Evolutionary conservation across 2,113 vertebrate genomes (phyloP).

Genomic region (Brachypteracias leptosomus): DNA sequence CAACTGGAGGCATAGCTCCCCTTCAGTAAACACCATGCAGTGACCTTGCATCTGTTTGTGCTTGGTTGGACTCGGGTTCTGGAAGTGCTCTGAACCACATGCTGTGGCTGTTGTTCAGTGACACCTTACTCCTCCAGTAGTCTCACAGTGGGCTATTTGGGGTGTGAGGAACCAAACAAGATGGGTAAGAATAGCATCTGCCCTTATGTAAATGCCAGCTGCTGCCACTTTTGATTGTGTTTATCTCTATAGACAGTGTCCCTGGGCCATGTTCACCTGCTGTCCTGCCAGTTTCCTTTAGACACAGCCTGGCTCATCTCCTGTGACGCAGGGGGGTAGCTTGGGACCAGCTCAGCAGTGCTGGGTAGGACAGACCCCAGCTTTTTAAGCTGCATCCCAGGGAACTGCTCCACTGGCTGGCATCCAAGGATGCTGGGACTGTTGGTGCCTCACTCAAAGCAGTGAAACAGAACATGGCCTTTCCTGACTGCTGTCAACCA

Average conservation of each 20-base stretch:
- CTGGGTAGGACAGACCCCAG: not conserved
- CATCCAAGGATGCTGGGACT: not conserved
- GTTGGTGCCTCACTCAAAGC: not conserved
- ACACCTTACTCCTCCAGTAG: constrained; percentile 36
- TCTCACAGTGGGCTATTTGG: constrained; percentile 33
- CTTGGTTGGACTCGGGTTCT: not conserved
- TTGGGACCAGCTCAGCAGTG: not conserved
- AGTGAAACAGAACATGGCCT: not conserved
- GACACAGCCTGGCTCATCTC: not conserved
- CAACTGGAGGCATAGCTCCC: not conserved
- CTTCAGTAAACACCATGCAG: not conserved
- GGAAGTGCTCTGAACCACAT: not conserved
- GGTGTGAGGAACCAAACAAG: constrained; percentile 35
- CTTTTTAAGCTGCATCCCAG: not conserved
- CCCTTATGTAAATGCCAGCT: constrained; percentile 50
- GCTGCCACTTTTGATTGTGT: constrained; percentile 34
- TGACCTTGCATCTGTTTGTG: constrained; percentile 26
- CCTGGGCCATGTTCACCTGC: not conserved
- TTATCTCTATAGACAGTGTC: constrained; percentile 5
- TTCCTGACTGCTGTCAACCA: not conserved
- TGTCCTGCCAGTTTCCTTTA: not conserved
- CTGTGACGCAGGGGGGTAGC: not conserved
- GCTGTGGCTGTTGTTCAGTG: constrained; percentile 29
- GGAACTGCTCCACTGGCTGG: not conserved
- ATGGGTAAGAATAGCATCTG: constrained; percentile 64